Percentiles rank a stretch among this genome's conserved stretches.
Conservation (phyloP, 1,140 invertebrate species). For the Lepidurus couesii region DNA sequence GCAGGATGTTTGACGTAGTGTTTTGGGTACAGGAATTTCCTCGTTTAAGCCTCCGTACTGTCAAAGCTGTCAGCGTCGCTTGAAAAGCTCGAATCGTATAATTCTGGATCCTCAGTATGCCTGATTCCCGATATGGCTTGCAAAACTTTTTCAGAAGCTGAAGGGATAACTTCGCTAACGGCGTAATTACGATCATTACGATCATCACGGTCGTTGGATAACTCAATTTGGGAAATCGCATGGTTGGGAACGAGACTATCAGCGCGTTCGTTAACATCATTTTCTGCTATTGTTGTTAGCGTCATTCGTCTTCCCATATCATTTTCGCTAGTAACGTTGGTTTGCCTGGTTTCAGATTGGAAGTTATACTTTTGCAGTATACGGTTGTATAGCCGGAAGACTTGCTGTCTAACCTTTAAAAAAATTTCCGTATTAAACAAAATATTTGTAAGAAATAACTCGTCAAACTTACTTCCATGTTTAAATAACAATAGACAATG, state of each 20-base stretch:
- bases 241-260: background rate
- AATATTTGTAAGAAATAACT: background rate
- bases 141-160: background rate
- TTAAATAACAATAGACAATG: slow-evolving; percentile 54
- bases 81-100: background rate
- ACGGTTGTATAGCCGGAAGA: background rate
- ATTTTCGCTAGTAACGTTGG: background rate
- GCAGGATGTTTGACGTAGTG: background rate
- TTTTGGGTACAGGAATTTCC: background rate
- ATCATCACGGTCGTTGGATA: background rate
- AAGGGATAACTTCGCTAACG: background rate
- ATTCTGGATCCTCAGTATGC: background rate
- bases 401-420: background rate
- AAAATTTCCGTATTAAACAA: background rate
- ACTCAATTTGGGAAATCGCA: background rate
- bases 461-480: slow-evolving; percentile 51
- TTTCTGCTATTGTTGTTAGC: background rate
- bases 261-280: background rate
- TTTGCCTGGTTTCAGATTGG: background rate
- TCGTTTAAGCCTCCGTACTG: background rate
- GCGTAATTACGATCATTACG: background rate
- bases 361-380: background rate
- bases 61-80: background rate
- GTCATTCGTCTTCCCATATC: background rate
- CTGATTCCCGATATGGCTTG: background rate